These are phyloP conservation scores for Paramormyrops hopkinsi DNA, from an alignment of 2,797 vertebrate species.

Conservation along the genomic window DNA sequence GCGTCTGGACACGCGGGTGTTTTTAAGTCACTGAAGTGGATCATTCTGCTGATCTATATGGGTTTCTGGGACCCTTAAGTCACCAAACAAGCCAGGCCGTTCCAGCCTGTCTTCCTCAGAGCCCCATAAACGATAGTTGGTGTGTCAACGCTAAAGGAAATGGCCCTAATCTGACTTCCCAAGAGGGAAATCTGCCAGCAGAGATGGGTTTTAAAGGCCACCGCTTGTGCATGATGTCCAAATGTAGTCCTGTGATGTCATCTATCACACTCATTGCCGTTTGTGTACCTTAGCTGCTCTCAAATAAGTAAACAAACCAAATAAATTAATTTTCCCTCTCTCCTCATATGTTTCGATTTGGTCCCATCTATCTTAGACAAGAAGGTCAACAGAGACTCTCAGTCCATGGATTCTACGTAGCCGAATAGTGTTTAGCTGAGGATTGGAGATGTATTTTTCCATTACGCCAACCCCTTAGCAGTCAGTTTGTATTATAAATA, in stretches of 20 bases:
- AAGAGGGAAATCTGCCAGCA: background rate
- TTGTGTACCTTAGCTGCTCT: background rate
- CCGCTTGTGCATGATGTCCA: background rate
- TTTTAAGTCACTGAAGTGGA: background rate
- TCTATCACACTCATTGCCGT: background rate
- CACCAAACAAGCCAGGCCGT: background rate
- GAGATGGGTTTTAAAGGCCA: background rate
- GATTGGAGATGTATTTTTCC: background rate
- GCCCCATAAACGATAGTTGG: background rate
- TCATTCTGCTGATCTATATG: background rate
- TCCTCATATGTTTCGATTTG: background rate
- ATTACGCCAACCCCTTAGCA: background rate
- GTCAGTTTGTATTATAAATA: background rate
- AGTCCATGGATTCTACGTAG: background rate
- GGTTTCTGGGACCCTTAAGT: background rate
- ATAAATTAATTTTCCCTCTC: background rate
- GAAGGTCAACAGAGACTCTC: background rate
- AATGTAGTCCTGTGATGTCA: background rate
- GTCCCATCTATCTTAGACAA: background rate
- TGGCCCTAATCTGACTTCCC: background rate
- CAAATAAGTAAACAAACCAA: background rate
- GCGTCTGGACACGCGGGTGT: background rate
- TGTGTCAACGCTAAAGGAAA: background rate
- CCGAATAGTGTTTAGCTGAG: background rate
- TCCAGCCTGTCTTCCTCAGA: background rate